Evolutionary conservation across 1,140 invertebrate genomes (phyloP), one percentile per base, ranked within the genome.

Genomic region (Proales similis): DNA sequence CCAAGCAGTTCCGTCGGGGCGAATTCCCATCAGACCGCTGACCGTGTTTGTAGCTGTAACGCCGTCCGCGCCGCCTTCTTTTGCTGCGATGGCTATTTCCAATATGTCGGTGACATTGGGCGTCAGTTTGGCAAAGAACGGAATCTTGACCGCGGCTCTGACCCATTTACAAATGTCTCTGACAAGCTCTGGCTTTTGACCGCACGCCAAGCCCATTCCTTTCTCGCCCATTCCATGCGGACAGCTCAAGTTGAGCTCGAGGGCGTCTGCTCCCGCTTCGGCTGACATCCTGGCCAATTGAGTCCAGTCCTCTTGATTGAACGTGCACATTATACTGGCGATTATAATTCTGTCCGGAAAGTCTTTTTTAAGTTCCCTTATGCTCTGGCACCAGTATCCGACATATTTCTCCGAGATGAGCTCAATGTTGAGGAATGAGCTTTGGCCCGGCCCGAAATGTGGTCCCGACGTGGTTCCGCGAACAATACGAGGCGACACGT

Each of bases 11-110:
- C 82, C 86, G 72, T 90, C 81, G 1, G 82, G 78, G 68, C 82
- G 83, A 0, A 98, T 68, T 6, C 84, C 81, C 91, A 97, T 97
- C 42, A 98, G 73, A 1, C 90, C 89, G 39, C 71, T 88, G 0
- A 98, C 86, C 0, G 94, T 98, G 74, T 98, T 98, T 33, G 94
- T 96, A 0, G 90, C 90, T 0, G 93, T 91, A 0, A 96, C 91
- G 14, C 94, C 94, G 72, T 85, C 82, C 11, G 93, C 93, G 32
- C 67, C 77, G 83, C 87, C 89, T 81, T 93, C 83, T 68, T 87
- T 79, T 3, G 93, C 93, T 1, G 93, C 94, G 68, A 72, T 78
- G 0, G 94, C 92, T 67, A 98, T 91, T 4, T 76, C 75, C 0
- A 86, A 83, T 42, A 97, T 90, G 66, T 94, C 85, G 0, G 93